Evolutionary conservation across 2,113 vertebrate species (phyloP).

Genomic region (Siniperca knerii): DNA sequence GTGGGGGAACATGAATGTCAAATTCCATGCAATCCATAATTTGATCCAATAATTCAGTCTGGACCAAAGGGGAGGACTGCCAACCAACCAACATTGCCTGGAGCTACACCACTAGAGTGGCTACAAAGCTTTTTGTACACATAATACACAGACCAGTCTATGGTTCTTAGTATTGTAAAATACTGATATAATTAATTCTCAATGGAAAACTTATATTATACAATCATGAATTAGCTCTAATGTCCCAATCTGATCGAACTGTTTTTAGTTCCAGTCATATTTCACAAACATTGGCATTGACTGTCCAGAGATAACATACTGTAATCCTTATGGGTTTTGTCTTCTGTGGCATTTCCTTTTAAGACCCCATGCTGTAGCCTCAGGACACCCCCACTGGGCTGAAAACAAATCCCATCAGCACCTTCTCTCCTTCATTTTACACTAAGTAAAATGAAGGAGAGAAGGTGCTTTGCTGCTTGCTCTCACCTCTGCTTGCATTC

Average conservation of each 20-base stretch:
- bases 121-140: background rate
- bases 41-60: background rate
- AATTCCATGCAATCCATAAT: no score
- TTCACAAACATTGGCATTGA: background rate
- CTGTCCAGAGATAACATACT: background rate
- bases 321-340: background rate
- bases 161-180: background rate
- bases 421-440: background rate
- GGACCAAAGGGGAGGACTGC: background rate
- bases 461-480: no score
- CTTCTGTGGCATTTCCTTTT: constrained; percentile 4
- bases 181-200: background rate
- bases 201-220: background rate
- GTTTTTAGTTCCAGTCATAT: background rate
- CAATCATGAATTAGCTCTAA: background rate
- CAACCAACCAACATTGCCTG: background rate
- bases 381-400: background rate
- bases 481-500: no score
- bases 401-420: constrained; percentile 24
- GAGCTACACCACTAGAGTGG: background rate
- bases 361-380: constrained; percentile 5
- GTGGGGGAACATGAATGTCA: background rate
- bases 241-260: background rate
- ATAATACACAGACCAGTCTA: background rate
- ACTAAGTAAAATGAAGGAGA: no score